phyloP scores from a whole-genome alignment of 1,140 invertebrate genomes.

The Fopius arisanus region DNA sequence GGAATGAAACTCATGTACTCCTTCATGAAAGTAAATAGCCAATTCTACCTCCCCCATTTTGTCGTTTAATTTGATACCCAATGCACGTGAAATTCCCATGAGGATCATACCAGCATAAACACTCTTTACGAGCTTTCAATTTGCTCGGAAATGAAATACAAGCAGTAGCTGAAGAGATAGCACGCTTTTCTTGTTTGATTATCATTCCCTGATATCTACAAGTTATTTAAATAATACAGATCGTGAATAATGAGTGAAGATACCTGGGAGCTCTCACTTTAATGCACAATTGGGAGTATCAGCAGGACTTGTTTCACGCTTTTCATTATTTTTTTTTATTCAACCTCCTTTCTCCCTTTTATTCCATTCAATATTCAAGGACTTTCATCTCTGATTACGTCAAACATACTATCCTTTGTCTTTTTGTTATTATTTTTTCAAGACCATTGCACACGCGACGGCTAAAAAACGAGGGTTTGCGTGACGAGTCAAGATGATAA shows the following conservation, averaged over 20 bases:
- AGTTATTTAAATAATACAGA: not conserved
- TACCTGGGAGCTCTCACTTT: not conserved
- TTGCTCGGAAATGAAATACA: not conserved
- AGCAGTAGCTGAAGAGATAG: not conserved
- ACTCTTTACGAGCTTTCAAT: not conserved
- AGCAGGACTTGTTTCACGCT: not conserved
- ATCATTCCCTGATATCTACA: not conserved
- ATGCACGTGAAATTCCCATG: not conserved
- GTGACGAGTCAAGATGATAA: not conserved
- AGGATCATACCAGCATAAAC: not conserved
- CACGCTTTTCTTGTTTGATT: not conserved
- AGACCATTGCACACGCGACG: not conserved
- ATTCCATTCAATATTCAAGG: not conserved
- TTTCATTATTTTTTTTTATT: not conserved
- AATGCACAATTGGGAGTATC: not conserved
- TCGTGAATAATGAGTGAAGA: not conserved
- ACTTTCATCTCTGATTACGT: constrained; percentile 5
- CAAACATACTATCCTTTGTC: not conserved
- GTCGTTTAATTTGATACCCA: not conserved
- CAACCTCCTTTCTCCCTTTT: not conserved
- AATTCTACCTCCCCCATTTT: not conserved
- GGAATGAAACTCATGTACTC: no score
- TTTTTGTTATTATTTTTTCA: not conserved
- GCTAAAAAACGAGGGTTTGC: not conserved
- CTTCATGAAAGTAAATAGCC: no score